phyloP scores from a whole-genome alignment of 2,888 invertebrate genomes.

The Dioctria rufipes region DNA sequence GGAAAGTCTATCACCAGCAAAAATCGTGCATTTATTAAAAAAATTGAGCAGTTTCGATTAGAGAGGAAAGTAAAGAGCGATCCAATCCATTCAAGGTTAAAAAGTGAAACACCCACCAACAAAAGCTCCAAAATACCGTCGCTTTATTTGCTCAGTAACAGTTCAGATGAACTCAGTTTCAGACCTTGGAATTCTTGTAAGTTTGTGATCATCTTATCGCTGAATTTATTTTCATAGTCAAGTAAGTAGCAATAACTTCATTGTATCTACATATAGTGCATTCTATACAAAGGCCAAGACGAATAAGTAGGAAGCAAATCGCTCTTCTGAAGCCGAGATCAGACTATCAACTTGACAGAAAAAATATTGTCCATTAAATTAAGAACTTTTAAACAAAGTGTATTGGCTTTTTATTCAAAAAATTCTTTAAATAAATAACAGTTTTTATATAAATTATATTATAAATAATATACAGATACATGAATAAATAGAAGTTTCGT shows the following conservation, averaged over 20 bases:
- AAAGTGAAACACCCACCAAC: background rate
- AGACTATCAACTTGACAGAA: too few relatives aligned
- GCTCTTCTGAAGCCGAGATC: too few relatives aligned
- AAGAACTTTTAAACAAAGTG: too few relatives aligned
- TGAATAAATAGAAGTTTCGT: too few relatives aligned
- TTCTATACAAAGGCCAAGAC: conserved; percentile 48
- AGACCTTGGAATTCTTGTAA: conserved; percentile 56
- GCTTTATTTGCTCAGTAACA: conserved; percentile 28
- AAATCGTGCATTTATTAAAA: conserved; percentile 76
- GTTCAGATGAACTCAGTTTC: conserved; percentile 39
- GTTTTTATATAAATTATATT: too few relatives aligned
- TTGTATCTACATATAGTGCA: conserved; percentile 43
- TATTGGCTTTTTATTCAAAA: too few relatives aligned
- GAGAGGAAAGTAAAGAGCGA: background rate
- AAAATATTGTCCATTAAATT: too few relatives aligned
- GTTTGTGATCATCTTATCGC: conserved; percentile 5
- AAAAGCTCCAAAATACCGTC: conserved; percentile 1
- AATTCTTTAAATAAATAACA: too few relatives aligned
- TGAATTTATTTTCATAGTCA: background rate
- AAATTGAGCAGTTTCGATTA: conserved; percentile 71
- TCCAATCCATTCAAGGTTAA: background rate
- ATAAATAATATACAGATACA: too few relatives aligned
- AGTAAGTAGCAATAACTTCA: background rate
- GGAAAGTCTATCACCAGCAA: conserved; percentile 75
- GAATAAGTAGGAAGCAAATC: background rate